phyloP scores from a whole-genome alignment of 2,888 invertebrate genomes.

The Phania funesta region DNA sequence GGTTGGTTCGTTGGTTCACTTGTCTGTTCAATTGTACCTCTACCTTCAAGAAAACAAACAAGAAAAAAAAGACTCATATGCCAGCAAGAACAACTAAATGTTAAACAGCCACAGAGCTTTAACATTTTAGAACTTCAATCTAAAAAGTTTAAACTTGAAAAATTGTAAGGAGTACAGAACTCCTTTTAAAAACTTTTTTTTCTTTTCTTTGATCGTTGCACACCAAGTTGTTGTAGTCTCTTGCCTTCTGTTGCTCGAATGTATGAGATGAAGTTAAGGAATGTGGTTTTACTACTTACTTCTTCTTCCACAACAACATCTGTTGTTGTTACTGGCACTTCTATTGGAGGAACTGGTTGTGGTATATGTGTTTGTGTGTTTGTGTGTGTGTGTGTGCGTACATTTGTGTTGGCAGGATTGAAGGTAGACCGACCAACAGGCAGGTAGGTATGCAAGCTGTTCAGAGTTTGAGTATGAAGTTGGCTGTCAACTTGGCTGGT shows the following conservation, averaged over 20 bases:
- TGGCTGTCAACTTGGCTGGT: constrained; percentile 36
- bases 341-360: constrained; percentile 53
- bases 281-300: constrained; percentile 62
- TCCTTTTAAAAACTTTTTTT: constrained; percentile 32
- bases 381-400: constrained; percentile 20
- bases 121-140: constrained; percentile 66
- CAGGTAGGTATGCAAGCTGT: constrained; percentile 21
- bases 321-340: constrained; percentile 53
- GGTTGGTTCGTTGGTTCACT: neutral
- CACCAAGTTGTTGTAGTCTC: constrained; percentile 30
- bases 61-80: constrained; percentile 10
- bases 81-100: constrained; percentile 23
- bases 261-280: constrained; percentile 62
- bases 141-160: constrained; percentile 38
- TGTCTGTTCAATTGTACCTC: neutral
- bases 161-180: constrained; percentile 40
- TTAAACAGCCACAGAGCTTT: constrained; percentile 54
- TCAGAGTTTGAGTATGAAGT: constrained; percentile 31
- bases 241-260: constrained; percentile 27
- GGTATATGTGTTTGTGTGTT: neutral
- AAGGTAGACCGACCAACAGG: constrained; percentile 31
- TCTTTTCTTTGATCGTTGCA: constrained; percentile 22
- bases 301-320: constrained; percentile 33
- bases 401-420: constrained; percentile 13
- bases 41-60: constrained; percentile 3